Evolutionary conservation across 2,888 invertebrate genomes (phyloP), one percentile per base, ranked within the genome.

Genomic region (Pseudeuparius sepicola): DNA sequence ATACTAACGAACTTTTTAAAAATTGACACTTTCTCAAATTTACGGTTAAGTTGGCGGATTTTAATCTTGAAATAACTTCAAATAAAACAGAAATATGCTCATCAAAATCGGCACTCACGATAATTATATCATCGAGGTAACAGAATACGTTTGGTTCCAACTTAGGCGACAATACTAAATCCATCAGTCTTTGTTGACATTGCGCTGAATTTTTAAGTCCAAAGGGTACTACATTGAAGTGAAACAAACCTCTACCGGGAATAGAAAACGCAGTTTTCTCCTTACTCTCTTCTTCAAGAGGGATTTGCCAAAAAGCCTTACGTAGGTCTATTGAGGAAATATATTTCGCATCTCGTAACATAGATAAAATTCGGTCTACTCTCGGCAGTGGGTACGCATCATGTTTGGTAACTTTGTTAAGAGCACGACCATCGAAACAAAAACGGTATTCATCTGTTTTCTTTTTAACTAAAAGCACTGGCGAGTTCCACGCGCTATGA

Each of bases 221-320:
- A n/a, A n/a, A n/a, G n/a, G n/a, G n/a, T n/a, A n/a, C n/a, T n/a
- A n/a, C n/a, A n/a, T n/a, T n/a, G n/a, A 24, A 49, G 17, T 54
- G 42, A 31, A 46, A 52, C 4, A 50, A 37, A 3, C 53, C n/a
- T n/a, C n/a, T n/a, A n/a, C n/a, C n/a, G n/a, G n/a, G n/a, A n/a
- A n/a, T n/a, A n/a, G n/a, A n/a, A n/a, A n/a, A n/a, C n/a, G n/a
- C n/a, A n/a, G n/a, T n/a, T n/a, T n/a, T n/a, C n/a, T n/a, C n/a
- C n/a, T 52, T 12, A 51, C 50, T 32, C n/a, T 51, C 50, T 26
- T 48, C 47, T 9, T 31, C 30, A 18, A 53, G 28, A 3, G 45
- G 45, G 10, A 54, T 40, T 36, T 53, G 49, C 46, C 45, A 50
- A 40, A 47, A 50, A n/a, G n/a, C n/a, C n/a, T n/a, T n/a, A n/a